Evolutionary conservation across 2,888 invertebrate genomes (phyloP), one percentile per base, ranked within the genome.

Genomic region (Mythimna albipuncta): DNA sequence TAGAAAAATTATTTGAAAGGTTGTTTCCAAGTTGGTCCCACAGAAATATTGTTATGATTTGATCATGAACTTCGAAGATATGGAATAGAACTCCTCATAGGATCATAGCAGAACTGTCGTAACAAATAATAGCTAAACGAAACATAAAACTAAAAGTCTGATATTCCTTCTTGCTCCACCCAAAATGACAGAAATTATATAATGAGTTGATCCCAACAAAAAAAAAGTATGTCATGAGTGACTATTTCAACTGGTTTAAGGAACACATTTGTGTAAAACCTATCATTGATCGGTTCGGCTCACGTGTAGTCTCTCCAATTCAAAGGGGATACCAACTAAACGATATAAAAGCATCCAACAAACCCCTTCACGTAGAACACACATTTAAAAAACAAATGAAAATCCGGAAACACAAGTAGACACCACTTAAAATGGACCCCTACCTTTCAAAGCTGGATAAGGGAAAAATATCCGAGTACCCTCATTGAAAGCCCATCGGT

Each of bases 401-500:
- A 63, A 75, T 55, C 63, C 58, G 16, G 11, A 57, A 70, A 67
- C 58, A 32, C 54, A 68, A 79, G 66, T 62, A 69, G 61, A 61
- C 38, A 13, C 64, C 69, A 83, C 71, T 75, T 83, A 72, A 75
- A 80, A 69, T 16, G 16, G 26, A 69, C 80, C 67, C 64, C 44
- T 55, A 69, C 62, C 75, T 72, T 67, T 41, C 47, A 72, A 69
- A 79, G 72, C 58, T 62, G 77, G 71, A 66, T 65, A 65, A 77
- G 72, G 78, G 70, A 77, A 84, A 83, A 82, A 86, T 78, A 64
- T 82, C 77, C 72, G 63, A 78, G 81, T 82, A 78, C 79, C 79
- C 79, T 87, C 82, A 81, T 83, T 79, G 72, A 62, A 75, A 63
- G 64, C 63, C 78, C 75, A 77, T 75, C 72, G 75, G 65, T 79